Evolutionary conservation across 23 tunicate genomes (phyloP).

Genomic region (Trididemnum clinides): DNA sequence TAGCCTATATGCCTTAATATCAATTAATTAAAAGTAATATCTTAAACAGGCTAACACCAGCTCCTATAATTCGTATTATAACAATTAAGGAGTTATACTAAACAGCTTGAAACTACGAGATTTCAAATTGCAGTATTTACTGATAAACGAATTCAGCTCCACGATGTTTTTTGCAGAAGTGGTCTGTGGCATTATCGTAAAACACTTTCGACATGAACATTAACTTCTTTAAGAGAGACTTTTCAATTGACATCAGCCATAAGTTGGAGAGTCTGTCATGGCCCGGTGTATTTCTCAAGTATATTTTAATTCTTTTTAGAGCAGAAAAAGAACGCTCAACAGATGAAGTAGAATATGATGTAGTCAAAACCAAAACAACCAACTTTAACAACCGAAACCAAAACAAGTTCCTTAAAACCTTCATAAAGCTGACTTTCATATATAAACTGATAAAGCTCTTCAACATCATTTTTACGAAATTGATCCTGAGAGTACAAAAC

Average conservation of each 20-base stretch:
- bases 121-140: too few relatives aligned
- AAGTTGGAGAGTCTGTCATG: background rate
- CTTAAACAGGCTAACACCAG: too few relatives aligned
- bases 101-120: too few relatives aligned
- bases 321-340: background rate
- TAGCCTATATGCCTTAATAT: too few relatives aligned
- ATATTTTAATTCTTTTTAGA: background rate
- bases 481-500: constrained; percentile 7
- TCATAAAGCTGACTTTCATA: background rate
- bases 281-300: background rate
- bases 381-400: background rate
- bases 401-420: too few relatives aligned
- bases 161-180: background rate
- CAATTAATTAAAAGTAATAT: too few relatives aligned
- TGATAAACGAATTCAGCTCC: background rate
- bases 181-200: background rate
- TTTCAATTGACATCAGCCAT: background rate
- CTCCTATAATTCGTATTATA: too few relatives aligned
- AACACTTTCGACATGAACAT: background rate
- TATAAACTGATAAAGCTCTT: background rate
- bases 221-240: background rate
- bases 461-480: background rate
- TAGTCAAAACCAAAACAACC: background rate
- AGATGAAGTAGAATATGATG: background rate
- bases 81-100: too few relatives aligned